A percentile compares a stretch with the other conserved stretches of the same genome.
Evolutionary conservation across 37 sponge, comb jelly and placozoan genomes (phyloP).

Genomic region (Geodia barretti): DNA sequence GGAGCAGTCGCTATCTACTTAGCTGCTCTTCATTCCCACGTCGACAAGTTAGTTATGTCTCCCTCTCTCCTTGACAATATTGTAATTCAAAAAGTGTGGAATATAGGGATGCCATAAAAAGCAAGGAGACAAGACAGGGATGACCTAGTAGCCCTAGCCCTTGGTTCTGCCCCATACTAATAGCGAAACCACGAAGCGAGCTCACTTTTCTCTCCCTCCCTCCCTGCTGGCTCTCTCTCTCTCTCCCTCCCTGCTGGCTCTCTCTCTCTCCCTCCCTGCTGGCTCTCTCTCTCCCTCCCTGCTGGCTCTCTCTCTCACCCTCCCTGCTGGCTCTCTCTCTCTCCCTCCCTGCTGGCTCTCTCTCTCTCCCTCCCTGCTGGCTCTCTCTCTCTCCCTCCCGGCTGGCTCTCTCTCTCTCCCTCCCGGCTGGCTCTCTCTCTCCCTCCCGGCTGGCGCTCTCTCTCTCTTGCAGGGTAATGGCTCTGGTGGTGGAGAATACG

Average conservation of each 20-base stretch:
- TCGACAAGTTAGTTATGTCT: conserved; percentile 74
- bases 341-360: conserved; percentile 15
- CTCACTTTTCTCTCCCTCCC: too few species aligned
- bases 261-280: too few species aligned
- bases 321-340: background rate
- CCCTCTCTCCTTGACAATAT: too few species aligned
- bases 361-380: conserved; percentile 15
- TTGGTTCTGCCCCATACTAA: too few species aligned
- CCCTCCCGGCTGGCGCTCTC: background rate
- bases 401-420: background rate
- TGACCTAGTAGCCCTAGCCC: too few species aligned
- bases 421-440: background rate
- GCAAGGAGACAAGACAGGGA: too few species aligned
- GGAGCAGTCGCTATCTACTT: conserved; percentile 96
- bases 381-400: conserved; percentile 4
- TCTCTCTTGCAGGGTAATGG: conserved; percentile 58
- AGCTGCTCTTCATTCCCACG: conserved; percentile 63
- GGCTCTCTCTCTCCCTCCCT: too few species aligned
- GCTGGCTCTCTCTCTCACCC: too few species aligned
- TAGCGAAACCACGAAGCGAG: too few species aligned
- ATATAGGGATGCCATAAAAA: background rate
- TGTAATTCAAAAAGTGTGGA: too few species aligned
- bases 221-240: too few species aligned
- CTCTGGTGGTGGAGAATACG: conserved; percentile 95
- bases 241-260: too few species aligned